Evolutionary conservation across 1,140 invertebrate species (phyloP).

Genomic region (Meloidogyne exigua): DNA sequence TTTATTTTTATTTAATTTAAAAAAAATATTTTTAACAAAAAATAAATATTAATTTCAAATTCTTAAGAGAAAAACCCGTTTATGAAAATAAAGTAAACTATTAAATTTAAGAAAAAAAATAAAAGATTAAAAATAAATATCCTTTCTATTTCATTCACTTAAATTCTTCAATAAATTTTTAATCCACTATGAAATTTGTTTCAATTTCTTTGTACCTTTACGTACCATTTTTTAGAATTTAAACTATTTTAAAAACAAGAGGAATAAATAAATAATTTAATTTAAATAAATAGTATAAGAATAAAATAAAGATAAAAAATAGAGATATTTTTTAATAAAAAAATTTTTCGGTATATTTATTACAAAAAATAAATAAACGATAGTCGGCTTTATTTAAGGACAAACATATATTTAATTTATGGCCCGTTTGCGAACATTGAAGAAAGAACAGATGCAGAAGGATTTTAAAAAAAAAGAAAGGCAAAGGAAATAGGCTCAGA

Average conservation of each 20-base stretch:
- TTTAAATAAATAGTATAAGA: neutral
- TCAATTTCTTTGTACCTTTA: neutral
- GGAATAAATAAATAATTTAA: neutral
- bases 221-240: neutral
- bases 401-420: neutral
- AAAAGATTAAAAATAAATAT: neutral
- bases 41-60: no score
- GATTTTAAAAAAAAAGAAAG: neutral
- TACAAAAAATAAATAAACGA: neutral
- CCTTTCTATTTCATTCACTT: neutral
- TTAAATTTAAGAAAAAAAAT: no score
- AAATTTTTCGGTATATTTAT: neutral
- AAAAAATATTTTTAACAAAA: no score
- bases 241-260: neutral
- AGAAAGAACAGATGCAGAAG: neutral
- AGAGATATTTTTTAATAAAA: constrained; percentile 3
- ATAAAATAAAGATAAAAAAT: neutral
- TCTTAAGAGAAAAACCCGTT: no score
- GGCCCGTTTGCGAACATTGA: neutral
- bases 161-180: neutral
- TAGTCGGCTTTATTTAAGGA: constrained; percentile 2
- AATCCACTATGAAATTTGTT: neutral
- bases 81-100: no score
- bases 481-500: no score
- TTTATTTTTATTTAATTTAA: no score